phyloP scores from a whole-genome alignment of 2,888 invertebrate species.

The Dasypogon diadema region DNA sequence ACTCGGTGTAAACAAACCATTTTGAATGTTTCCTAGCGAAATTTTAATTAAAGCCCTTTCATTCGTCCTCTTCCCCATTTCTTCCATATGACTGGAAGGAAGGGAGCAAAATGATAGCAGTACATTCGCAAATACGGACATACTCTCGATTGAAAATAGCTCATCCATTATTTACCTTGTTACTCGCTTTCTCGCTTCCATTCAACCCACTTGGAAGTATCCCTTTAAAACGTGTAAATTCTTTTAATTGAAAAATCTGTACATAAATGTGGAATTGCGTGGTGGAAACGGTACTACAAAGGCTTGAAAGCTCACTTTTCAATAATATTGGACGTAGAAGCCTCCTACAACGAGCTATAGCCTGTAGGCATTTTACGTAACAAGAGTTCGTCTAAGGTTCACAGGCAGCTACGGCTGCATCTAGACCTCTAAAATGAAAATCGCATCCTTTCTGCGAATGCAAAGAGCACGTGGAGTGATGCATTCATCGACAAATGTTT shows the following conservation, averaged over 20 bases:
- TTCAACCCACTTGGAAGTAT: constrained; percentile 11
- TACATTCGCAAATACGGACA: constrained; percentile 15
- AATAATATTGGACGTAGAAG: constrained; percentile 4
- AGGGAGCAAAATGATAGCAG: background rate
- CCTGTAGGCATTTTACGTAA: background rate
- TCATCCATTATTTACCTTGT: constrained; percentile 30
- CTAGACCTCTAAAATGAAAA: background rate
- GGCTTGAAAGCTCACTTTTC: background rate
- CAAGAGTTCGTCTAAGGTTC: background rate
- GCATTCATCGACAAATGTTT: constrained; percentile 1
- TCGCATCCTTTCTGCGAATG: background rate
- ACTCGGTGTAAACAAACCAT: background rate
- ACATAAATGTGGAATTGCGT: constrained; percentile 7
- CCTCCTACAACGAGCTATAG: background rate
- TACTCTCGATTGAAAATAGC: constrained; percentile 29
- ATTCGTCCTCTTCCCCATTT: constrained; percentile 10
- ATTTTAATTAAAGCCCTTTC: constrained; percentile 42
- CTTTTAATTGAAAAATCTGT: constrained; percentile 18
- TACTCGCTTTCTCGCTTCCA: constrained; percentile 9
- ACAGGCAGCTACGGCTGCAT: background rate
- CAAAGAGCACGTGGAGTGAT: background rate
- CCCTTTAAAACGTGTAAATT: constrained; percentile 16
- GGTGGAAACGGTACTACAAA: background rate
- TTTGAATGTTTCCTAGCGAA: constrained; percentile 35
- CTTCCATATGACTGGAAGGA: constrained; percentile 8